Evolutionary conservation across 2,113 vertebrate species (phyloP).

Genomic region (Pholis gunnellus): DNA sequence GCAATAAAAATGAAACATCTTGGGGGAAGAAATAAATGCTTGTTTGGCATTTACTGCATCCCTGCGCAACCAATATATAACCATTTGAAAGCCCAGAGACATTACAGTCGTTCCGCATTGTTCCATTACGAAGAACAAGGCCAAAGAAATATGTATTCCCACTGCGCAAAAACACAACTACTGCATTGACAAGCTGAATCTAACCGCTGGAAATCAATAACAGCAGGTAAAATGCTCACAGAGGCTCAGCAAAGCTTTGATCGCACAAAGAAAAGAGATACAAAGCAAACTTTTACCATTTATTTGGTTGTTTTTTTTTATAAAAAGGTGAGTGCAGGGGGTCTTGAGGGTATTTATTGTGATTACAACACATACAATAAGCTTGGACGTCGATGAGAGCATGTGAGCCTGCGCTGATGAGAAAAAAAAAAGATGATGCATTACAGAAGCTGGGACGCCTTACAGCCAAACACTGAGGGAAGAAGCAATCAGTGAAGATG

Average conservation of each 20-base stretch:
- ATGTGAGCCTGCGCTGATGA: conserved; percentile 45
- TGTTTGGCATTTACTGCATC: conserved; percentile 30
- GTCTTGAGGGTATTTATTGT: neutral
- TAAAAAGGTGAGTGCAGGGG: neutral
- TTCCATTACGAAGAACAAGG: conserved; percentile 35
- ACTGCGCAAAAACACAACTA: conserved; percentile 11
- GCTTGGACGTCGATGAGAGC: conserved; percentile 50
- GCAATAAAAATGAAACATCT: conserved; percentile 26
- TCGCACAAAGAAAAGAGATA: neutral
- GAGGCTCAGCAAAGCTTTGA: neutral
- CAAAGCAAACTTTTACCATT: neutral
- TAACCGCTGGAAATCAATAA: conserved; percentile 51
- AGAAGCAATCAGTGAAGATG: conserved; percentile 29
- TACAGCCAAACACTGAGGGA: conserved; percentile 46
- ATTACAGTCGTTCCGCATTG: conserved; percentile 13
- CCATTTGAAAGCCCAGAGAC: conserved; percentile 24
- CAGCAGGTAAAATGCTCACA: conserved; percentile 12
- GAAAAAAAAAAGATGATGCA: conserved; percentile 66
- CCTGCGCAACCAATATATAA: conserved; percentile 14
- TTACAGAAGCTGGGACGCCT: conserved; percentile 26
- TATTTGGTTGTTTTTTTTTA: no score
- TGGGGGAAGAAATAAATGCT: neutral
- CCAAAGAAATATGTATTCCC: conserved; percentile 27
- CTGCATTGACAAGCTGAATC: conserved; percentile 41
- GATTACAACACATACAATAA: conserved; percentile 14